Evolutionary conservation across 2,797 vertebrate species (phyloP), one percentile per base, ranked within the genome.

Genomic region (Cheracebus regulus): DNA sequence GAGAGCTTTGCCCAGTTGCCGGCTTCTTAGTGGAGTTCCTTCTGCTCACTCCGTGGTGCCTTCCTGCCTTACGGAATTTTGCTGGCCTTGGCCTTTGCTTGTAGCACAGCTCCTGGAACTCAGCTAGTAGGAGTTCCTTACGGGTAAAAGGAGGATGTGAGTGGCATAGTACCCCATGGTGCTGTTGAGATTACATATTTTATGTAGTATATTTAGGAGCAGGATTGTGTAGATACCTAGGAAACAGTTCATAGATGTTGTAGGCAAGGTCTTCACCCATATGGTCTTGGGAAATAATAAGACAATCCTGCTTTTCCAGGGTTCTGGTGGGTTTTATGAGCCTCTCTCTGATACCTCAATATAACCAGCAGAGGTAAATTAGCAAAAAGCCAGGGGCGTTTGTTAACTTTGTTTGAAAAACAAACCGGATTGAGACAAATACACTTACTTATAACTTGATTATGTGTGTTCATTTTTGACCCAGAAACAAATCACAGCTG

Each of bases 401-500:
- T 88, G 26, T 93, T 93, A 76, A 41, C 67, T 48, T 82, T 70
- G 19, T 88, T 70, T 73, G n/a, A 82, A 90, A 87, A 86, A 30
- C 57, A 41, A 33, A 58, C 61, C 39, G 55, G 44, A 61, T 58
- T 22, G 79, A 90, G 79, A 91, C 12, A 58, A 4, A 76, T 44
- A 80, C 67, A 95, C 64, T 93, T 89, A 55, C n/a, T 30, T 90
- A 80, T 19, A 81, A 67, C 44, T 86, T 95, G 76, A 90, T 93
- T 92, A n/a, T 22, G 52, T 78, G 28, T 17, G 4, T 86, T 96
- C 17, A 41, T 72, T 91, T 93, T 72, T 57, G 83, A 44, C 82
- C 92, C 80, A 58, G 93, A 95, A 93, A 95, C 14, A 3, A 84
- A 92, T 94, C 26, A 1, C 73, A 95, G 58, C 93, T 87, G 80